Evolutionary conservation across 1,140 invertebrate genomes (phyloP), one percentile per base, ranked within the genome.

Genomic region (Lamellibrachia luymesi): DNA sequence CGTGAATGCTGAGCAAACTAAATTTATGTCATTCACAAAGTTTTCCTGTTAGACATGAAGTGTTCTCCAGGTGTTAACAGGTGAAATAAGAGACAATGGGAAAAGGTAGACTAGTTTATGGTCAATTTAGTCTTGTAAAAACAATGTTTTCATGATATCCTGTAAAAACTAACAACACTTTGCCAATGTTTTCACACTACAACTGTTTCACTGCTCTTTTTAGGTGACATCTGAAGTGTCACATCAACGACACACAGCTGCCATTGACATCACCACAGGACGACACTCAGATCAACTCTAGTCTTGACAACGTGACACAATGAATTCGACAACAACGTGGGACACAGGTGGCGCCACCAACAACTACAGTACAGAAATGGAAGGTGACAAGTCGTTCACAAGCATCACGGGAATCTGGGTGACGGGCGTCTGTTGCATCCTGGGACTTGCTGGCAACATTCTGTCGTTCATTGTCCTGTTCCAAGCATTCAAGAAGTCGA

Each of bases 401-500:
- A 64, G 92, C 90, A 64, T 94, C 92, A 90, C 94, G 89, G 91
- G 94, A 91, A 80, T 95, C 50, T 95, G 94, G 93, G 80, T 93
- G 49, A 93, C 92, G 38, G 93, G 93, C 0, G 92, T 90, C 2
- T 89, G 64, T 38, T 93, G 93, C 90, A 56, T 93, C 10, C 50
- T 93, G n/a, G 93, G 93, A 51, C 90, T 92, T 38, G 92, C 96
- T 7, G 96, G 96, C n/a, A 96, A 96, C 93, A 94, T 95, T n/a
- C 94, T 96, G 5, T 96, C 95, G 13, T 95, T 96, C 90, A 94
- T 96, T 50, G 95, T 96, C 22, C 94, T 96, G 56, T 95, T 95
- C 94, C 93, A 95, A 25, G 94, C 94, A 22, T 95, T 96, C 93
- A 95, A 95, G 94, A 95, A 95, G 64, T 96, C 95, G 1, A 95